Conservation (phyloP, 2,797 vertebrate genomes). For the Setipinna tenuifilis region DNA sequence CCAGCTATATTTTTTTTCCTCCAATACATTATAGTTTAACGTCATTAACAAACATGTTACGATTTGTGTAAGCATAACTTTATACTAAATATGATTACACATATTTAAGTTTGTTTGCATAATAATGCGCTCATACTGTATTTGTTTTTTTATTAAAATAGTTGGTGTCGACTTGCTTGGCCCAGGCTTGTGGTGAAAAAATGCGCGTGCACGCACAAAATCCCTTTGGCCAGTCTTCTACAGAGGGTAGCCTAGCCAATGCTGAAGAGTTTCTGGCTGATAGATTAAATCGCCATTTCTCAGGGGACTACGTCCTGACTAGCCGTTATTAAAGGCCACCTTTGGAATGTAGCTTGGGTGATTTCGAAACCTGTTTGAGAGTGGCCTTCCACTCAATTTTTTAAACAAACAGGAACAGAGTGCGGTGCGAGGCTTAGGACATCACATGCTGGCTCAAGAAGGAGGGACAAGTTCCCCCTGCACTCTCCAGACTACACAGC, state of each 20-base stretch:
- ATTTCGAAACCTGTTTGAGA: neutral
- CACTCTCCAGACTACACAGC: neutral
- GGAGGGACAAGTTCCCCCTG: neutral
- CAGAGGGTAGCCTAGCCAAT: neutral
- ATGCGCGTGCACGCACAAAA: slow-evolving; percentile 13
- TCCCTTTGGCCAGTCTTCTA: neutral
- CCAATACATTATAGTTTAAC: neutral
- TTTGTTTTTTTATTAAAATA: neutral
- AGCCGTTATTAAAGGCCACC: neutral
- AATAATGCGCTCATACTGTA: neutral
- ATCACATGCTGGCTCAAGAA: slow-evolving; percentile 19
- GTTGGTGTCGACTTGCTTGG: neutral
- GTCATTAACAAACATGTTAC: neutral
- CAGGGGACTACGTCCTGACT: neutral
- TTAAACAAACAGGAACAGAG: slow-evolving; percentile 18
- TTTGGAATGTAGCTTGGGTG: neutral
- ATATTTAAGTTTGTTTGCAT: neutral
- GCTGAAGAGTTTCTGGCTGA: neutral
- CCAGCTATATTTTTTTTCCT: neutral
- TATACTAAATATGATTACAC: neutral
- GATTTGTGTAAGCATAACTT: neutral
- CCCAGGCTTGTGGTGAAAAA: neutral
- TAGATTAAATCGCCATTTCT: neutral
- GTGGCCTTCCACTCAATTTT: slow-evolving; percentile 6
- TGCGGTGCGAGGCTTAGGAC: slow-evolving; percentile 1